A percentile compares a stretch with the other conserved stretches of the same genome.
Evolutionary conservation across 2,888 invertebrate genomes (phyloP).

Genomic region (Scaeva pyrastri): DNA sequence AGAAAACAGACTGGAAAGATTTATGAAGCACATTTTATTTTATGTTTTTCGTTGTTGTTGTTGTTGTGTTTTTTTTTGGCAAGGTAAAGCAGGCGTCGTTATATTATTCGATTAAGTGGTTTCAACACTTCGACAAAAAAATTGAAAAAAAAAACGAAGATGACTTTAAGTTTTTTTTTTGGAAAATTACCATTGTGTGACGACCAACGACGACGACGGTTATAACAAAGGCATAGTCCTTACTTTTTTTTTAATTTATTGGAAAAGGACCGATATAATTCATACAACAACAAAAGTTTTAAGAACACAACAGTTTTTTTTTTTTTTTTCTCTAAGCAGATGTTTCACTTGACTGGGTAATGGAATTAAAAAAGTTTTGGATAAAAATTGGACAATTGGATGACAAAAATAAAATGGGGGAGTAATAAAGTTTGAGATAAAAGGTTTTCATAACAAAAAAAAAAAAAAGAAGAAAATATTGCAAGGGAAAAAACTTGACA

Average conservation of each 20-base stretch:
- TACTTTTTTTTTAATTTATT: conserved; percentile 46
- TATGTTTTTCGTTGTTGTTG: conserved; percentile 3
- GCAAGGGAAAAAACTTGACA: background rate
- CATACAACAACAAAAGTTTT: background rate
- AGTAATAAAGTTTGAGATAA: background rate
- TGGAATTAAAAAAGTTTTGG: conserved; percentile 60
- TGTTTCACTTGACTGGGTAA: conserved; percentile 44
- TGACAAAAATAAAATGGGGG: background rate
- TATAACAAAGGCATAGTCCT: conserved; percentile 44
- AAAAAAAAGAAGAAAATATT: background rate
- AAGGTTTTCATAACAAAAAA: conserved; percentile 11
- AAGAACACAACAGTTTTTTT: background rate
- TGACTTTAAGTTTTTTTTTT: conserved; percentile 40
- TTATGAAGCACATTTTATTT: conserved; percentile 30
- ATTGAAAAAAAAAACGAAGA: conserved; percentile 16
- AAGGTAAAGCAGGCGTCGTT: conserved; percentile 29
- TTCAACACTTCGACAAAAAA: conserved; percentile 35
- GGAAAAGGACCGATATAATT: conserved; percentile 39
- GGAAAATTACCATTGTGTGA: conserved; percentile 39
- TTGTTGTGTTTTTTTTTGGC: background rate
- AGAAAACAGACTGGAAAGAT: conserved; percentile 31
- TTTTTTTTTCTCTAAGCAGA: conserved; percentile 19
- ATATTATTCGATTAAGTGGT: conserved; percentile 65
- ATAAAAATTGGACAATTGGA: conserved; percentile 23
- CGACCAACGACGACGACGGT: too few relatives aligned